phyloP scores from a whole-genome alignment of 1,140 invertebrate genomes.

The Nasonia giraulti region DNA sequence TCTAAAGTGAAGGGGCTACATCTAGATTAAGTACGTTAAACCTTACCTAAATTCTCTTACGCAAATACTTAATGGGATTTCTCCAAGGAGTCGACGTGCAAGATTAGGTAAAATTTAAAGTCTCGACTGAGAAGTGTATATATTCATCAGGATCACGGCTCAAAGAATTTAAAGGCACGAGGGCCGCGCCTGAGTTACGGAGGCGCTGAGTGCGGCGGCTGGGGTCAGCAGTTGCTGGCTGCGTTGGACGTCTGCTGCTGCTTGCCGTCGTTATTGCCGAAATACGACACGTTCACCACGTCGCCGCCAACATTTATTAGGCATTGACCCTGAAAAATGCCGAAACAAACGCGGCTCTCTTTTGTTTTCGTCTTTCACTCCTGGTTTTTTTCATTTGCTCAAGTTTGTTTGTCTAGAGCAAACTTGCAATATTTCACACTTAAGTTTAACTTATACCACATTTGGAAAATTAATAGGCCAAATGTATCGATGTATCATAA shows the following conservation, averaged over 20 bases:
- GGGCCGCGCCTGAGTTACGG: slow-evolving; percentile 57
- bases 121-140: background rate
- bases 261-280: slow-evolving; percentile 67
- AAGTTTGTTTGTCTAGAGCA: too few relatives aligned
- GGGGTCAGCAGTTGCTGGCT: slow-evolving; percentile 68
- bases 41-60: background rate
- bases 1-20: background rate
- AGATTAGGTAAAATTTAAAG: background rate
- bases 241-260: slow-evolving; percentile 10
- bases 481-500: too few relatives aligned
- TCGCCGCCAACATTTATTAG: slow-evolving; percentile 96
- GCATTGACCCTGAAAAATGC: slow-evolving; percentile 86
- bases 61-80: background rate
- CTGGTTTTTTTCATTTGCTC: too few relatives aligned
- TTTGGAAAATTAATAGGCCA: too few relatives aligned
- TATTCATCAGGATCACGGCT: background rate
- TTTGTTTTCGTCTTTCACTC: background rate
- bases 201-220: slow-evolving; percentile 70
- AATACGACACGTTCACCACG: slow-evolving; percentile 84
- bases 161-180: background rate
- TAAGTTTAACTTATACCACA: too few relatives aligned
- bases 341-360: background rate
- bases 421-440: too few relatives aligned
- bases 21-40: background rate
- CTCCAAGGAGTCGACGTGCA: background rate